Evolutionary conservation across 2,113 vertebrate species (phyloP).

Genomic region (Poeciliopsis prolifica): DNA sequence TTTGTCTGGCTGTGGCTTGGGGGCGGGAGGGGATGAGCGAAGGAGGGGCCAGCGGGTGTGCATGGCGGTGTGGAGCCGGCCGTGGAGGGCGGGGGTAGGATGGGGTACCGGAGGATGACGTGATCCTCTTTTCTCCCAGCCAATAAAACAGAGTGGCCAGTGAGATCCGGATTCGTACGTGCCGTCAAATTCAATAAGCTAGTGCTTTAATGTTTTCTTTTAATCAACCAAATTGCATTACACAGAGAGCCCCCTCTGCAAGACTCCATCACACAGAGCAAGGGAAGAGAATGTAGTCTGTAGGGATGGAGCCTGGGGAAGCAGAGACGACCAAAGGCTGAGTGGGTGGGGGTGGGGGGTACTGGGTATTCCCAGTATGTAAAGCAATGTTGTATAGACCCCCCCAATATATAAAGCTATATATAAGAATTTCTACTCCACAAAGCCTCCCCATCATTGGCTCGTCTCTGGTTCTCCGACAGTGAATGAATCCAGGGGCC

Average conservation of each 20-base stretch:
- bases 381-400: slow-evolving; percentile 22
- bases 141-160: slow-evolving; percentile 86
- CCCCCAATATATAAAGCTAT: slow-evolving; percentile 11
- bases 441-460: neutral
- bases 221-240: slow-evolving; percentile 89
- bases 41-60: slow-evolving; percentile 50
- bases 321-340: slow-evolving; percentile 17
- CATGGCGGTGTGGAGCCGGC: slow-evolving; percentile 51
- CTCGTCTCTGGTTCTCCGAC: slow-evolving; percentile 26
- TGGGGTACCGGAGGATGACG: slow-evolving; percentile 77
- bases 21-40: slow-evolving; percentile 40
- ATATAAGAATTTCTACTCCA: slow-evolving; percentile 10
- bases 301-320: neutral
- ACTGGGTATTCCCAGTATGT: slow-evolving; percentile 49
- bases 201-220: slow-evolving; percentile 87
- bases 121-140: slow-evolving; percentile 80
- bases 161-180: slow-evolving; percentile 82
- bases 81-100: neutral
- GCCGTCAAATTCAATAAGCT: slow-evolving; percentile 87
- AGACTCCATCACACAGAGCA: slow-evolving; percentile 43
- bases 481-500: slow-evolving; percentile 29
- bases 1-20: slow-evolving; percentile 66
- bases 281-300: slow-evolving; percentile 22
- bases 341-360: too few species aligned
- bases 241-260: slow-evolving; percentile 66